phyloP scores from a whole-genome alignment of 2,113 vertebrate species.

The Empidonax alnorum region DNA sequence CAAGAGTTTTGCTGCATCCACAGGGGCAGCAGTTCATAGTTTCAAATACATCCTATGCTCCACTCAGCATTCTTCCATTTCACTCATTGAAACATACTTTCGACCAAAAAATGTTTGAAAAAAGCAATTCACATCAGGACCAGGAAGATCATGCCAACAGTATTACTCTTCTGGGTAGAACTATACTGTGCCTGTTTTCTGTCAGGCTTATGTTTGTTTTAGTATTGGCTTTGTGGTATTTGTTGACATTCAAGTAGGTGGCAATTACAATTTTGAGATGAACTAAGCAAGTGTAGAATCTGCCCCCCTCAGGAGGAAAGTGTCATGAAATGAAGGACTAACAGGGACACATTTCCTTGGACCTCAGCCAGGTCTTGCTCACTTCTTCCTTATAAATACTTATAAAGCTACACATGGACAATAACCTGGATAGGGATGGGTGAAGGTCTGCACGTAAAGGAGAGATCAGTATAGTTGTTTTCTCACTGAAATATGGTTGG shows the following conservation, averaged over 20 bases:
- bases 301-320: not conserved
- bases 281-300: not conserved
- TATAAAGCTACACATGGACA: not conserved
- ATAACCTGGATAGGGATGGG: not conserved
- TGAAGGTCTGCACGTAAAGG: not conserved
- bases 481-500: not conserved
- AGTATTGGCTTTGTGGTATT: not conserved
- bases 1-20: not conserved
- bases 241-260: not conserved
- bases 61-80: not conserved
- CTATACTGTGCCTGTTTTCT: not conserved
- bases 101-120: not conserved
- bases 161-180: not conserved
- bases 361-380: not conserved
- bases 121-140: not conserved
- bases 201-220: not conserved
- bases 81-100: not conserved
- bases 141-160: not conserved
- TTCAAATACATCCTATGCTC: not conserved
- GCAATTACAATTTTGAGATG: not conserved
- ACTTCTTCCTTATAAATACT: not conserved
- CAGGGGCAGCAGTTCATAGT: not conserved
- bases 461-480: not conserved
- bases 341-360: not conserved
- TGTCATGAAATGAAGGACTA: not conserved